Percentiles rank a stretch among this genome's conserved stretches.
These are phyloP conservation scores for Charanyca ferruginea DNA, from an alignment of 2,888 invertebrate species.

Conservation along the genomic window DNA sequence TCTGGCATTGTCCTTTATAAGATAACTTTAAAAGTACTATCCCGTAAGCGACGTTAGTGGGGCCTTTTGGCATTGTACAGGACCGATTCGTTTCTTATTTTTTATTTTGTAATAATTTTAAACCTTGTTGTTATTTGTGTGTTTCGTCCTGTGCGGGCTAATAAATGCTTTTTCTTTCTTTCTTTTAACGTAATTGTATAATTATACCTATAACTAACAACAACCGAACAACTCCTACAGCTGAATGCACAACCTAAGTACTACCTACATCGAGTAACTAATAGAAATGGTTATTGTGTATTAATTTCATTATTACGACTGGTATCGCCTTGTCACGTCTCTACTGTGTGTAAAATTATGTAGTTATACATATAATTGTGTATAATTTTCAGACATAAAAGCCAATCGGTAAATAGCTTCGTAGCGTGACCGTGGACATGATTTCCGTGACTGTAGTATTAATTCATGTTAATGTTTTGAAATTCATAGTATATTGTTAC, in stretches of 20 bases:
- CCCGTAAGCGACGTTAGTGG: background rate
- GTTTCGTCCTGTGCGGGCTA: too few relatives aligned
- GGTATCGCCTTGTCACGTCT: conserved; percentile 13
- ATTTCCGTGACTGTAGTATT: conserved; percentile 31
- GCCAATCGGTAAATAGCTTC: conserved; percentile 10
- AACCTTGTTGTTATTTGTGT: too few relatives aligned
- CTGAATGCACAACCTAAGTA: background rate
- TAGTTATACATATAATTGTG: conserved; percentile 14
- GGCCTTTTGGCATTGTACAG: too few relatives aligned
- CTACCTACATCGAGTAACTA: conserved; percentile 5
- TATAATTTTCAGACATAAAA: conserved; percentile 35
- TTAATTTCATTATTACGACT: conserved; percentile 31
- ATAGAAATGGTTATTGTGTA: conserved; percentile 1
- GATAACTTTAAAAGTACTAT: background rate
- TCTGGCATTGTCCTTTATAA: too few relatives aligned
- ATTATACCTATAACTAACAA: too few relatives aligned
- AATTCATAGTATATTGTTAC: background rate
- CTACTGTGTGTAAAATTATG: background rate
- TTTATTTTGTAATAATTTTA: too few relatives aligned
- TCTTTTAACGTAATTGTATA: too few relatives aligned
- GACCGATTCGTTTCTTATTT: too few relatives aligned
- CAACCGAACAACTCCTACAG: too few relatives aligned
- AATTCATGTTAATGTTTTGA: conserved; percentile 6
- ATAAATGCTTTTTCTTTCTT: too few relatives aligned
- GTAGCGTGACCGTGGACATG: background rate